A percentile compares a stretch with the other conserved stretches of the same genome.
These are phyloP conservation scores for Hycleus phaleratus DNA, from an alignment of 1,140 invertebrate species.

Conservation along the genomic window DNA sequence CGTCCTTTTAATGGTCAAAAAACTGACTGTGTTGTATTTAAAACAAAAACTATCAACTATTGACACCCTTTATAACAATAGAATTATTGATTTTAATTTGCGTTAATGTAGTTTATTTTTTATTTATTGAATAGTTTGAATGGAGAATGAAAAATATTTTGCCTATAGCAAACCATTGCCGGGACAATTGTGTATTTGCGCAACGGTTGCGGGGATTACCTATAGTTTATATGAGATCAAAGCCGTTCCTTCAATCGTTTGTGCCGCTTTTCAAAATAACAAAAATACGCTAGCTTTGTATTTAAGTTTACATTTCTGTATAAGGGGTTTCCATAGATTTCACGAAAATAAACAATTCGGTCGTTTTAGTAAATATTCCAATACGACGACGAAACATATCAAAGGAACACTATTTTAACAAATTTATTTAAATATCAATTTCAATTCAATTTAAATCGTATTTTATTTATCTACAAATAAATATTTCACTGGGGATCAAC, in stretches of 20 bases:
- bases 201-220: slow-evolving; percentile 16
- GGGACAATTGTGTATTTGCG: slow-evolving; percentile 9
- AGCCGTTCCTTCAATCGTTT: slow-evolving; percentile 17
- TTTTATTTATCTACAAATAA: too few relatives aligned
- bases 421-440: too few relatives aligned
- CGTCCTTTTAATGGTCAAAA: slow-evolving; percentile 7
- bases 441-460: too few relatives aligned
- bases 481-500: too few relatives aligned
- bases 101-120: too few relatives aligned
- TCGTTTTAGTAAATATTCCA: too few relatives aligned
- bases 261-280: slow-evolving; percentile 16
- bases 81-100: neutral
- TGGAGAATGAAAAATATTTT: too few relatives aligned
- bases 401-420: too few relatives aligned
- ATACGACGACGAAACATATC: too few relatives aligned
- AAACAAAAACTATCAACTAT: neutral
- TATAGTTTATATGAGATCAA: slow-evolving; percentile 22
- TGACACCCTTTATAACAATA: neutral
- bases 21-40: too few relatives aligned
- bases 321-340: slow-evolving; percentile 21
- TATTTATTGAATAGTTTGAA: too few relatives aligned
- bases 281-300: slow-evolving; percentile 15
- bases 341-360: slow-evolving; percentile 14
- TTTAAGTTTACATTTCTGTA: slow-evolving; percentile 19
- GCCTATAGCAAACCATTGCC: neutral